These are phyloP conservation scores for Bombus terrestris DNA, from an alignment of 1,140 invertebrate genomes.

Conservation along the genomic window DNA sequence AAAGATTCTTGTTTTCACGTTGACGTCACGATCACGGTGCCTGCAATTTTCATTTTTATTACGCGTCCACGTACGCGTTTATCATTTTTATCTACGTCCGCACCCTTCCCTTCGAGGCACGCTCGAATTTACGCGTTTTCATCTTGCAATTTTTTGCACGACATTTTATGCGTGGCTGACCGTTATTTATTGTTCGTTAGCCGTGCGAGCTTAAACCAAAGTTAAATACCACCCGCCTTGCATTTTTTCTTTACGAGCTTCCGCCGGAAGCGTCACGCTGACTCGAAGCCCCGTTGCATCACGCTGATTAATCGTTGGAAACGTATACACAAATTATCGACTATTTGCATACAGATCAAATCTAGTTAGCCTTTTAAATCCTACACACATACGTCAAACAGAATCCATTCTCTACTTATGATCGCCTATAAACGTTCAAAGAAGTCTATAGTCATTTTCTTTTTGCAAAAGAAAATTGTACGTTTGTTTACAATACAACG, in stretches of 20 bases:
- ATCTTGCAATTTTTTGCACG: slow-evolving; percentile 31
- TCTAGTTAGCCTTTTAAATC: neutral
- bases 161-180: slow-evolving; percentile 19
- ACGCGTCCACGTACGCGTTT: slow-evolving; percentile 25
- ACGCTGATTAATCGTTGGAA: neutral
- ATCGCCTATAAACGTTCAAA: too few species aligned
- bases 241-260: neutral
- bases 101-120: neutral
- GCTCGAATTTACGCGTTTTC: slow-evolving; percentile 38
- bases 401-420: too few species aligned
- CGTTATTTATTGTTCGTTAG: slow-evolving; percentile 28
- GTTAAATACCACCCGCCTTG: slow-evolving; percentile 4
- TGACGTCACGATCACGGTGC: neutral
- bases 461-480: too few species aligned
- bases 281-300: neutral
- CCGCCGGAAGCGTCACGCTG: neutral
- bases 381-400: too few species aligned
- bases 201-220: neutral
- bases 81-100: slow-evolving; percentile 37
- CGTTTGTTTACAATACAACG: too few species aligned
- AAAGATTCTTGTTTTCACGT: neutral
- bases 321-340: neutral
- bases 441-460: too few species aligned
- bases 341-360: neutral
- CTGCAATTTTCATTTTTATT: slow-evolving; percentile 37